Base-by-base conservation (phyloP, 2,888 invertebrate genomes). In the Lucinisca nassula region DNA sequence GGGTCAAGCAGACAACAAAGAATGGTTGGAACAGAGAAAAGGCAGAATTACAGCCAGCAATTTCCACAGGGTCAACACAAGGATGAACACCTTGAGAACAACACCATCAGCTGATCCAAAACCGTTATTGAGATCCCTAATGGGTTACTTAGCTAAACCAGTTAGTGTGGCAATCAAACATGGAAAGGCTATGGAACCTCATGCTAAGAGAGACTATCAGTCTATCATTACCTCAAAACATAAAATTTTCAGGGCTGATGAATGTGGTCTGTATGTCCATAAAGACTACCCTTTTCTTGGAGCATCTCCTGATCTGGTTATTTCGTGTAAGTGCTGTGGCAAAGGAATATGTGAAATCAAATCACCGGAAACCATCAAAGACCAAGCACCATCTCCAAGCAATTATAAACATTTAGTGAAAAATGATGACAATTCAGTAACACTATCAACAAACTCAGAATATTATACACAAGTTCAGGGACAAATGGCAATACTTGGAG, bases 271-370 rank as follows among this genome's bases (percentile, higher is more conserved):
- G 37, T 27, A 27, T 21, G 32, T 79, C 3, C 32, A 61, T 27
- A 24, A 8, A 2, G 32, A 6, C 0, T 12, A 35, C 24, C 55
- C 72, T n/a, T 80, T 37, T 38, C 24, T 80, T 27, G 80, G 49
- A 32, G 80, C 80, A 27, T 70, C 70, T 3, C 40, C 73, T 0
- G 73, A 80, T 49, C 24, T 80, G 17, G 2, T 70, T 0, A n/a
- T 51, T 51, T 27, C 51, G 14, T 80, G 80, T 32, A 3, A 6
- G 0, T 80, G 80, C 30, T 45, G 80, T 35, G 40, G 38, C 3
- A 55, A 80, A 35, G 80, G 80, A 37, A 30, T 80, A 24, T 45
- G 72, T 55, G 73, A 80, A 51, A 80, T 80, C 32, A 80, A 80
- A 32, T 72, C 49, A 10, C 80, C 80, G 32, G 72, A 73, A 45